Evolutionary conservation across 53 echinoderm and acorn worm genomes (phyloP), one percentile per base, ranked within the genome.

Genomic region (Temnopleurus reevesii): DNA sequence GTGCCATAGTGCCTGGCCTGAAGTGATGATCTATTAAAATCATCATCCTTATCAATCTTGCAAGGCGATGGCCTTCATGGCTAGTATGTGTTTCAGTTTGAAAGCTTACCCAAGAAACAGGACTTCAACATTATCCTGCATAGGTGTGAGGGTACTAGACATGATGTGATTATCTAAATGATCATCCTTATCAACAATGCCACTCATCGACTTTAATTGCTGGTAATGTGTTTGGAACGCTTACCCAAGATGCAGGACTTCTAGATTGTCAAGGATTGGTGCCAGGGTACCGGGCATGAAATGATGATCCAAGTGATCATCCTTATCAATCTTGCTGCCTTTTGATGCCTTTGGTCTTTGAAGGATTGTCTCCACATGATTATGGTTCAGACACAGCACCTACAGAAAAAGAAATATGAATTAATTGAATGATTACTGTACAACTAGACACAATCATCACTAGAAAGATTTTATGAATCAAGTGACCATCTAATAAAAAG

Each of bases 221-320:
- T n/a, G n/a, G n/a, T n/a, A 30, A 60, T 30, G 23, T 5, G 6
- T 27, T 60, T 60, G 60, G 15, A 27, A 27, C 9, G 44, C 97
- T 93, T 76, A 99, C 99, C 99, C 99, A 25, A 99, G 89, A 79
- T 99, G 99, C 0, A 99, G 90, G 12, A 99, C 99, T 82, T 99
- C 99, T 35, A 99, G 92, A 44, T 99, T 99, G 89, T 99, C 99
- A 6, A 99, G 91, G 54, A 99, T 81, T 24, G 99, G 94, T 56
- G 93, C 76, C 47, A 90, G 93, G 81, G 90, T 93, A 51, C 91
- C 89, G 2, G 99, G 90, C 45, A 86, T 90, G 85, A 93, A 99
- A 26, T 90, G 66, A 19, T 90, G 66, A 41, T 96, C 99, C 24
- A 54, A 41, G 45, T 81, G 80, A n/a, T 93, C 90, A 33, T 95